Evolutionary conservation across 2,797 vertebrate species (phyloP).

Genomic region (Propithecus perrieri): DNA sequence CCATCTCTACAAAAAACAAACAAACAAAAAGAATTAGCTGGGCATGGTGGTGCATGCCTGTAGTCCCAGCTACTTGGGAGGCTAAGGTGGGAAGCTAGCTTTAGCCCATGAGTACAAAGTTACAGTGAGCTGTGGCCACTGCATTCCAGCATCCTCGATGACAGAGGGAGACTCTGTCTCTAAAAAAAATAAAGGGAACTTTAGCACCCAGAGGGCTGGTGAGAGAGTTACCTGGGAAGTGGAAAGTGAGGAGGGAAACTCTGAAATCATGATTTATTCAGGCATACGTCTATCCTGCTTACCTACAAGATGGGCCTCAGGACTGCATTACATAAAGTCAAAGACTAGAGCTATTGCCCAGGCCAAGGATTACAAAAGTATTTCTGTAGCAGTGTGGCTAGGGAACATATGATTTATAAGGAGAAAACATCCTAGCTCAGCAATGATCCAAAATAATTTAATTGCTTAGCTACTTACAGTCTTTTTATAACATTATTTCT

Average conservation of each 20-base stretch:
- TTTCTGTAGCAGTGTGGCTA: neutral
- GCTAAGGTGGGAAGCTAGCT: neutral
- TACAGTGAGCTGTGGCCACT: neutral
- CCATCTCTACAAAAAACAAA: neutral
- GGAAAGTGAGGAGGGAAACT: neutral
- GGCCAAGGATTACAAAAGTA: neutral
- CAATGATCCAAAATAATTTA: neutral
- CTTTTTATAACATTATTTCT: neutral
- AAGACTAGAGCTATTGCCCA: neutral
- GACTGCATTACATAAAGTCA: neutral
- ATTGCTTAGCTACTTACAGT: neutral
- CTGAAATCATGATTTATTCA: neutral
- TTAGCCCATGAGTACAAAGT: neutral
- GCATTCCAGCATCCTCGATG: neutral
- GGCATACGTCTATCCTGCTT: neutral
- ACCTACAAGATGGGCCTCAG: neutral
- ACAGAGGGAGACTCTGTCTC: neutral
- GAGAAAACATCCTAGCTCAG: neutral
- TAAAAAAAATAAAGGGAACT: too few relatives aligned
- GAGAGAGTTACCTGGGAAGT: neutral
- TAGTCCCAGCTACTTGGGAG: neutral
- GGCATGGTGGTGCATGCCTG: neutral
- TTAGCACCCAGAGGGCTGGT: neutral
- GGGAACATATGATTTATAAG: neutral
- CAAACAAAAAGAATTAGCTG: neutral